Evolutionary conservation across 92 coral and sea anemone species (phyloP), one percentile per base, ranked within the genome.

Genomic region (Epizoanthus ramosus): DNA sequence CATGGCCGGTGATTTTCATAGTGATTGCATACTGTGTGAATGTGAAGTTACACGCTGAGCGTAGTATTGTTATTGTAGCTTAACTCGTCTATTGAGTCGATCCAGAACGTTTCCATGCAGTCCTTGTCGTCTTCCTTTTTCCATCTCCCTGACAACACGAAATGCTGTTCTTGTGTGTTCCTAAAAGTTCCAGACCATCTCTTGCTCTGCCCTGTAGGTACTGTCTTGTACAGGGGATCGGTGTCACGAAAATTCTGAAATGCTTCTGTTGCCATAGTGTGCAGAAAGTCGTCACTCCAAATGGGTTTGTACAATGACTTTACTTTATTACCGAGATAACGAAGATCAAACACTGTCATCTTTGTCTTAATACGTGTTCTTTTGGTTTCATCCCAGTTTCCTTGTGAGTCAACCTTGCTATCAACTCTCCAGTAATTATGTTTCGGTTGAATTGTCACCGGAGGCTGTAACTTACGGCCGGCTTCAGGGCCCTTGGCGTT

Each of bases 221-320:
- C 72, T 17, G 0, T 8, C 31, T 41, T 17, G 72, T 67, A 67
- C 7, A 67, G 31, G 28, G 72, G 50, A 67, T 67, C 52, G 47
- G 72, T 67, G 8, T 25, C 17, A 35, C 72, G 72, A 13, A 67
- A 67, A 41, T 67, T 25, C 50, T 3, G 6, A 31, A 67, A 67
- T 4, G 72, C 72, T 35, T 67, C 72, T 16, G 45, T 67, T 67
- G 72, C 72, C 72, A 67, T 67, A 13, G 8, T 14, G 13, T 1
- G 47, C 43, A 67, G 37, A 16, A 2, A 3, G 16, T 31, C 47
- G 16, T 25, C 47, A 5, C 43, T 31, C 72, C 72, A 67, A 31
- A 25, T 10, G 31, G 72, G 72, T 35, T 67, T 67, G 72, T 67
- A 68, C 73, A 68, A 31, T 4, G 73, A 68, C 73, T 68, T 68